Conservation (phyloP, 1,140 invertebrate species). For the Venturia canescens region DNA sequence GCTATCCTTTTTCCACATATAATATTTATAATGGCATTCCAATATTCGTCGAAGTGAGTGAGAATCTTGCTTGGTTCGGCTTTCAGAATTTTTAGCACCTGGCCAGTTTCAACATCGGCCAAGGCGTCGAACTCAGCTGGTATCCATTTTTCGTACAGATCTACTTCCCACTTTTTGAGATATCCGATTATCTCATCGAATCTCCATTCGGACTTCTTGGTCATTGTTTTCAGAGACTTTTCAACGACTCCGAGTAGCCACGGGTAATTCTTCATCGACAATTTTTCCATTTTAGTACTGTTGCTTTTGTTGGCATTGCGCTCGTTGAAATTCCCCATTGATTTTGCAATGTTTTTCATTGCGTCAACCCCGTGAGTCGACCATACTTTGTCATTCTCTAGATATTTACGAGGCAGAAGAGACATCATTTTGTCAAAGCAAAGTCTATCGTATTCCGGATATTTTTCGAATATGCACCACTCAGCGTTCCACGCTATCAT, state of each 20-base stretch:
- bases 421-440: constrained; percentile 54
- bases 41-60: constrained; percentile 59
- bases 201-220: constrained; percentile 26
- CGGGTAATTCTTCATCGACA: constrained; percentile 58
- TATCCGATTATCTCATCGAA: constrained; percentile 19
- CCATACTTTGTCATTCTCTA: constrained; percentile 27
- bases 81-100: constrained; percentile 54
- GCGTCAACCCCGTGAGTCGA: not conserved
- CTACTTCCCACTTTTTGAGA: constrained; percentile 49
- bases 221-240: constrained; percentile 24
- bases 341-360: constrained; percentile 31
- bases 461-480: constrained; percentile 55
- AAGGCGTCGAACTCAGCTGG: not conserved
- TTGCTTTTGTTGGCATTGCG: constrained; percentile 8
- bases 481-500: not conserved
- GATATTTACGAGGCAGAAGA: constrained; percentile 33
- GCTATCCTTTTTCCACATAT: not conserved
- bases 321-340: constrained; percentile 62
- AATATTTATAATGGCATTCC: constrained; percentile 3
- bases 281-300: not conserved
- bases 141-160: constrained; percentile 50
- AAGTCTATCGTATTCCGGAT: constrained; percentile 56
- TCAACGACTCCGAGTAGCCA: constrained; percentile 54
- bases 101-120: not conserved
- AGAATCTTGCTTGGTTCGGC: constrained; percentile 54